A percentile compares a stretch with the other conserved stretches of the same genome.
phyloP scores from a whole-genome alignment of 2,888 invertebrate genomes.

The Tridacna crocea region DNA sequence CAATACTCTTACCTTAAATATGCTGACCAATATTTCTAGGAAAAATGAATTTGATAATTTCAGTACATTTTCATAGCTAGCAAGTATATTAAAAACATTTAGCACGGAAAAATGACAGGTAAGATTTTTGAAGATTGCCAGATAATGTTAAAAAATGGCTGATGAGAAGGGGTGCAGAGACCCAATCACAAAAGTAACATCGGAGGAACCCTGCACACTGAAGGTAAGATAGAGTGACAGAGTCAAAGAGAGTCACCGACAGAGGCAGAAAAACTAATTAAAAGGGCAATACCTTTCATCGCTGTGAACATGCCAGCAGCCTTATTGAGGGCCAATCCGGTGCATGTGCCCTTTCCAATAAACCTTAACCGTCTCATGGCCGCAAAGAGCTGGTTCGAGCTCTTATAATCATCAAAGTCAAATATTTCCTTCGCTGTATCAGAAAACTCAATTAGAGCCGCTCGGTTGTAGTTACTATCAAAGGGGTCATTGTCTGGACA shows the following conservation, averaged over 20 bases:
- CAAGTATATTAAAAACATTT: too few species aligned
- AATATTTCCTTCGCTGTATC: neutral
- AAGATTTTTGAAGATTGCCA: too few species aligned
- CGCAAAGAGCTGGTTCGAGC: neutral
- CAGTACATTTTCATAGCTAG: too few species aligned
- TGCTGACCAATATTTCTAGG: too few species aligned
- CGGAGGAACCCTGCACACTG: too few species aligned
- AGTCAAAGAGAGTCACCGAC: neutral
- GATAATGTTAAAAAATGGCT: too few species aligned
- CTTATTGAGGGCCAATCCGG: constrained; percentile 7
- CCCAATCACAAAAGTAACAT: too few species aligned
- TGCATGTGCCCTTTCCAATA: neutral
- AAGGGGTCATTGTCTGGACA: constrained; percentile 12
- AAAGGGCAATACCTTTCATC: constrained; percentile 6
- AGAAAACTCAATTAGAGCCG: constrained; percentile 22
- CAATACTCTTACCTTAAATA: too few species aligned
- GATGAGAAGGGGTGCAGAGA: too few species aligned
- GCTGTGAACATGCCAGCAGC: constrained; percentile 5
- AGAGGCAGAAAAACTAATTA: neutral
- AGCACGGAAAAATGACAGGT: too few species aligned
- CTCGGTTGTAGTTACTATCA: constrained; percentile 7
- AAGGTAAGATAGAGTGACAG: too few species aligned
- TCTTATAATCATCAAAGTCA: constrained; percentile 15
- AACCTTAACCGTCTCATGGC: neutral
- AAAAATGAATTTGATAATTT: too few species aligned